Conservation (phyloP, 2,113 vertebrate genomes). For the Ceyx margarethae region DNA sequence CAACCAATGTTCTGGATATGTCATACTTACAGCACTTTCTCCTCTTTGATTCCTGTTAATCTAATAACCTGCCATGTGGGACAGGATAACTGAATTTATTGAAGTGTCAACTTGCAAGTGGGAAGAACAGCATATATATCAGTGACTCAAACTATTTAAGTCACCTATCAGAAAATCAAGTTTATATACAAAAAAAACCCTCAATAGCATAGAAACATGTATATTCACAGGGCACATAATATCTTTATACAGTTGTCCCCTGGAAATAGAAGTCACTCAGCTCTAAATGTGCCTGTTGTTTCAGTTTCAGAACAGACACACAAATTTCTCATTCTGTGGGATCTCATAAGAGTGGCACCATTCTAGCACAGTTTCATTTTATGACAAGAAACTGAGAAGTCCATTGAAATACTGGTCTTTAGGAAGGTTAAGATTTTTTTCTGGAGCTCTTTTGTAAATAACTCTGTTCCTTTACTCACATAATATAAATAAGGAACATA, state of each 20-base stretch:
- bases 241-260: background rate
- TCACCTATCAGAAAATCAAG: background rate
- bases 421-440: background rate
- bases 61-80: background rate
- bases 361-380: background rate
- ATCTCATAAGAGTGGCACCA: background rate
- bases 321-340: too few relatives aligned
- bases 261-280: background rate
- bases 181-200: background rate
- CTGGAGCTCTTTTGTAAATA: background rate
- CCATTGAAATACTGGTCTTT: background rate
- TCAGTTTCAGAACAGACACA: background rate
- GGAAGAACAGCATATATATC: background rate
- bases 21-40: background rate
- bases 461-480: background rate
- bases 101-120: background rate
- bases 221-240: background rate
- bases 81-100: background rate
- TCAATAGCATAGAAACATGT: fast-evolving
- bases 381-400: background rate
- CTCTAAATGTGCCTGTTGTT: background rate
- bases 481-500: background rate
- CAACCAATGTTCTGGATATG: background rate
- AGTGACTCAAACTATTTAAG: background rate
- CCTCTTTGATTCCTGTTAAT: background rate